These are phyloP conservation scores for Camponotus vicinus DNA, from an alignment of 1,140 invertebrate species.

Conservation along the genomic window DNA sequence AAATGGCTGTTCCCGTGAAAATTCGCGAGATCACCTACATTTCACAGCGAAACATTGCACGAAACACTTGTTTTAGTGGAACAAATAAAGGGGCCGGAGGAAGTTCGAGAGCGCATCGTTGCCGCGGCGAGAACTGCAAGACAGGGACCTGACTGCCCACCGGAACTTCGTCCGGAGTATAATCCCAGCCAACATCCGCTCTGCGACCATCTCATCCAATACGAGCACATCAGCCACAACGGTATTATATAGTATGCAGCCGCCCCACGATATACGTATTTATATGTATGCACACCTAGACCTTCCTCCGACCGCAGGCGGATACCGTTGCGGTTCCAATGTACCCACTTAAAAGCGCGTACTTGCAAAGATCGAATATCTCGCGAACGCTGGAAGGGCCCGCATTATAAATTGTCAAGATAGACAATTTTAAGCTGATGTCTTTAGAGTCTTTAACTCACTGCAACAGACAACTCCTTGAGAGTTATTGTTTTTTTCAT, in stretches of 20 bases:
- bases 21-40: neutral
- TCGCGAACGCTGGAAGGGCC: neutral
- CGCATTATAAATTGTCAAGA: conserved; percentile 24
- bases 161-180: conserved; percentile 86
- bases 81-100: conserved; percentile 91
- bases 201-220: conserved; percentile 85
- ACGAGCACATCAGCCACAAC: conserved; percentile 84
- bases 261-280: conserved; percentile 36
- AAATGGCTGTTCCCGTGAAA: neutral
- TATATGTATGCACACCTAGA: conserved; percentile 35
- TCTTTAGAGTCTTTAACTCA: conserved; percentile 9
- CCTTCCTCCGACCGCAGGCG: conserved; percentile 24
- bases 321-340: conserved; percentile 51
- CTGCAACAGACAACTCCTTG: neutral
- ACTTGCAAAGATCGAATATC: conserved; percentile 46
- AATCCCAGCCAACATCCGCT: conserved; percentile 84
- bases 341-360: conserved; percentile 40
- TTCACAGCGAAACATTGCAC: conserved; percentile 1
- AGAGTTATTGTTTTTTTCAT: neutral
- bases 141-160: conserved; percentile 88
- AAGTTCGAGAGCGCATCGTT: conserved; percentile 90
- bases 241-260: conserved; percentile 75
- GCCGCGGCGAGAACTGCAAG: conserved; percentile 88
- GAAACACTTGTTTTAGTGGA: conserved; percentile 88
- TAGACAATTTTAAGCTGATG: neutral